Base-by-base conservation (phyloP, 2,797 vertebrate genomes). In the Schizopygopsis pylzovi region DNA sequence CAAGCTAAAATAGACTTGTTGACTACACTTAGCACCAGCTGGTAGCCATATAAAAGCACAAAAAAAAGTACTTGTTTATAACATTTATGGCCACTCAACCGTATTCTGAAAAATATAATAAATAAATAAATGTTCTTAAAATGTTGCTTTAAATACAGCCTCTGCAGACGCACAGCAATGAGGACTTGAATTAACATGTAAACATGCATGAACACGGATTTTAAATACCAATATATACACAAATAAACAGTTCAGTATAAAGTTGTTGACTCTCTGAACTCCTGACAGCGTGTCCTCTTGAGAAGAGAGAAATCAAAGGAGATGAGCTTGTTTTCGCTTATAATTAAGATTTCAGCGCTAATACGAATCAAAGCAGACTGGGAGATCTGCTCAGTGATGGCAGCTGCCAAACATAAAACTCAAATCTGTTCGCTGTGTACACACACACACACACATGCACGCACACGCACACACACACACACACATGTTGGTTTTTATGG, bases 311-410 rank as follows among this genome's bases (percentile, higher is more conserved):
- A 92, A 91, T 91, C 83, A 88, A 87, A 85, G 8, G 47, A 86
- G 65, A 92, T 86, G 78, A 59, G 88, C 91, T 90, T 93, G 90
- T 91, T 93, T 90, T 91, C 92, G 92, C 91, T 91, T 86, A 91
- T 92, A 91, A 94, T 92, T 88, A 92, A 92, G 86, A 77, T 90
- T 77, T 39, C 84, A 87, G 86, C 87, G 68, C 86, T 77, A 77
- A 81, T 83, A 68, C 81, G 86, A 79, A 84, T 86, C 80, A 84
- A 75, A 90, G 84, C 83, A 92, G 82, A 87, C 71, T 86, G 41
- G 70, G 72, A 86, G 67, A 28, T 80, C 88, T 76, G 88, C 61
- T 85, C 85, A 22, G 80, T 75, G 9, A 28, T 63, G 52, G 78
- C 76, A 65, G 41, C 63, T 81, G 85, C 78, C 89, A 87, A 82